phyloP scores from a whole-genome alignment of 2,113 vertebrate species.

The Cardinalis cardinalis region DNA sequence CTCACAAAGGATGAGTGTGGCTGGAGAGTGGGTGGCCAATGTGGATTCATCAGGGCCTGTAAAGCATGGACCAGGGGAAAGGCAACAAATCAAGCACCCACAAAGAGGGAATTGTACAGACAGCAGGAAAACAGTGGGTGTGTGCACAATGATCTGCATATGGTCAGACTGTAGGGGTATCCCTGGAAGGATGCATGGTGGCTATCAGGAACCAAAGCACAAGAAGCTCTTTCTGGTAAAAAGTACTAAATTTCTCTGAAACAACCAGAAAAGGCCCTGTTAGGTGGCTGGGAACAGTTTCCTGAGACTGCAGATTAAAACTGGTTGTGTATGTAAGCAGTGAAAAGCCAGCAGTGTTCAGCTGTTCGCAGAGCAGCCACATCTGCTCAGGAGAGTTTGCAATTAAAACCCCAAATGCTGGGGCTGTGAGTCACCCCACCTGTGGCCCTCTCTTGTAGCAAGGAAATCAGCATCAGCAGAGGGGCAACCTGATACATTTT shows the following conservation, averaged over 20 bases:
- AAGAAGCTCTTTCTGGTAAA: not conserved
- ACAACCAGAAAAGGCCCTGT: not conserved
- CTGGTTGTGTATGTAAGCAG: not conserved
- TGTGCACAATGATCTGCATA: not conserved
- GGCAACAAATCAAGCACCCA: not conserved
- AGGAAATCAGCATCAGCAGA: not conserved
- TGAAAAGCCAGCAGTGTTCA: not conserved
- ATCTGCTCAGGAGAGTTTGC: not conserved
- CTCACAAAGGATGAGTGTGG: not conserved
- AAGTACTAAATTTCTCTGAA: not conserved
- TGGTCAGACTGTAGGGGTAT: not conserved
- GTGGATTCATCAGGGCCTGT: not conserved
- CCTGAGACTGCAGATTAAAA: not conserved
- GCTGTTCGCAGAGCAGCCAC: not conserved
- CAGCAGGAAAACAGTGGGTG: not conserved
- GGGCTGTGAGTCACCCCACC: not conserved
- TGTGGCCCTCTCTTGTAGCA: fast-evolving
- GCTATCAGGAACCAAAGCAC: not conserved
- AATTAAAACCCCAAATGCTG: not conserved
- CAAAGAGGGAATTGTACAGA: not conserved
- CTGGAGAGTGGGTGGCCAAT: not conserved
- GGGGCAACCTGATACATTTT: not conserved
- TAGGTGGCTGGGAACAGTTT: not conserved
- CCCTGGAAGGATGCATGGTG: not conserved
- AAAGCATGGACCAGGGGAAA: not conserved